Percentiles rank a stretch among this genome's conserved stretches.
phyloP scores from a whole-genome alignment of 2,113 vertebrate genomes.

The Andinoacara biseriatus region DNA sequence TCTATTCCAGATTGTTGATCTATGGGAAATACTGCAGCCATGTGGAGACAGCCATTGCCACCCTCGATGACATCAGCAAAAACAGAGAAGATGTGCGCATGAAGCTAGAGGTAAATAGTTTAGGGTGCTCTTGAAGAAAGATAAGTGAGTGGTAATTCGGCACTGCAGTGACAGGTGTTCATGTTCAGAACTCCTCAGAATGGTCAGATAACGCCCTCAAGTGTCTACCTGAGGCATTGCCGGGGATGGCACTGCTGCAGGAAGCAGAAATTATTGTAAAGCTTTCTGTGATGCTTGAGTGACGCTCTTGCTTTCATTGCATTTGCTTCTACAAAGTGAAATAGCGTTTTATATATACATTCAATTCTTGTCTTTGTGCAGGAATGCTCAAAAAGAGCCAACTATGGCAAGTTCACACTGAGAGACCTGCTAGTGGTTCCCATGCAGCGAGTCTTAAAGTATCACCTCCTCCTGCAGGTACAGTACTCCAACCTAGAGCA shows the following conservation, averaged over 20 bases:
- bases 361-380: slow-evolving; percentile 47
- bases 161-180: background rate
- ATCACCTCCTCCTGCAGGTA: slow-evolving; percentile 96
- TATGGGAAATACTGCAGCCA: slow-evolving; percentile 98
- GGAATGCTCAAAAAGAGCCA: slow-evolving; percentile 98
- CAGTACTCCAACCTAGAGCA: rapidly evolving
- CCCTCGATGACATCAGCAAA: slow-evolving; percentile 92
- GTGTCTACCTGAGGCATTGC: slow-evolving; percentile 53
- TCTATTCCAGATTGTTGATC: slow-evolving; percentile 87
- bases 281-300: background rate
- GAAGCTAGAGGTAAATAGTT: slow-evolving; percentile 89
- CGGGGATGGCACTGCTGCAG: background rate
- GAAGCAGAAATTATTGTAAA: background rate
- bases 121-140: background rate
- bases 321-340: background rate
- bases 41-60: slow-evolving; percentile 91
- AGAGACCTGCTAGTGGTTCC: slow-evolving; percentile 96
- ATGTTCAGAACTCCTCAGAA: background rate
- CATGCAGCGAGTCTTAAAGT: slow-evolving; percentile 97
- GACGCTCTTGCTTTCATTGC: background rate
- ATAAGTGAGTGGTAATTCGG: background rate
- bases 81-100: slow-evolving; percentile 93
- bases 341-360: background rate
- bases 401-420: slow-evolving; percentile 96
- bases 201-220: slow-evolving; percentile 56